Evolutionary conservation across 2,888 invertebrate species (phyloP).

Genomic region (Dryadula phaetusa): DNA sequence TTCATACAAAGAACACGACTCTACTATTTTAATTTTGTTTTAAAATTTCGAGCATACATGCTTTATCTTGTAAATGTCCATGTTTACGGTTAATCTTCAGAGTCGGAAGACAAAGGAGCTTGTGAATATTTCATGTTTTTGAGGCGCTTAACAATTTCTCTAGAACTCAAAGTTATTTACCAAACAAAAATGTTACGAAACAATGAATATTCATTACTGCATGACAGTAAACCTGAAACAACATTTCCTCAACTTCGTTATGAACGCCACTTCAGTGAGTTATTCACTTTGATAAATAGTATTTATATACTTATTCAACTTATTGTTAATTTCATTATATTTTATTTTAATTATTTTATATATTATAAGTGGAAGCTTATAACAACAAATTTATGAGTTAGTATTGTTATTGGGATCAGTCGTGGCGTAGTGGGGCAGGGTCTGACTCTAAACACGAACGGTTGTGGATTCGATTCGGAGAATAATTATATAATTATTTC

Average conservation of each 20-base stretch:
- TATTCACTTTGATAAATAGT: slow-evolving; percentile 9
- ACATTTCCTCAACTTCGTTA: slow-evolving; percentile 39
- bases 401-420: no score
- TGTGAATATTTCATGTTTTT: slow-evolving; percentile 76
- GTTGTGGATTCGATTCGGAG: no score
- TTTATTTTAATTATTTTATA: background rate
- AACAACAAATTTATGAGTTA: no score
- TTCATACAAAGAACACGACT: background rate
- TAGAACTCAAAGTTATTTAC: slow-evolving; percentile 64
- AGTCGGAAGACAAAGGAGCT: slow-evolving; percentile 65
- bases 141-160: slow-evolving; percentile 62
- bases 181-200: slow-evolving; percentile 60
- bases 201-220: slow-evolving; percentile 66
- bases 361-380: no score
- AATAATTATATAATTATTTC: no score
- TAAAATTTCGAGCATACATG: slow-evolving; percentile 49
- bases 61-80: slow-evolving; percentile 73
- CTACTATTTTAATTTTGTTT: background rate
- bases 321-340: background rate
- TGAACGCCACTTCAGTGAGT: slow-evolving; percentile 13
- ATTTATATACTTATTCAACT: background rate
- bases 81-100: slow-evolving; percentile 70
- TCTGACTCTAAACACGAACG: no score
- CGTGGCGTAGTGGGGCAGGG: no score
- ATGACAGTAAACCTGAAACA: slow-evolving; percentile 43